Evolutionary conservation across 1,140 invertebrate species (phyloP), one percentile per base, ranked within the genome.

Genomic region (Trichogramma pretiosum): DNA sequence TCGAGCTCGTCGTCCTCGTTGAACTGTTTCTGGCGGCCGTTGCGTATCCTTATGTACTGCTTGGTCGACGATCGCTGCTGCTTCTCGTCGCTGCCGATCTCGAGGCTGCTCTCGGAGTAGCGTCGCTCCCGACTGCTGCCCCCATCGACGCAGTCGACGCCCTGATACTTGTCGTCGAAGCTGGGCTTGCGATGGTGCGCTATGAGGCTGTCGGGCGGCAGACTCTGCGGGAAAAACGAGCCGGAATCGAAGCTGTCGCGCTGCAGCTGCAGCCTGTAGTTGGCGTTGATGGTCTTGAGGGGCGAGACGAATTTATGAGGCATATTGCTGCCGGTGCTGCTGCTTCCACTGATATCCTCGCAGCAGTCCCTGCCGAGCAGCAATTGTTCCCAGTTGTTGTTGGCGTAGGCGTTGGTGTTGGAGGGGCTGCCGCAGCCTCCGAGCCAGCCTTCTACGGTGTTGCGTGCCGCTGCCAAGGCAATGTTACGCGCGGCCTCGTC

Each of bases 401-500:
- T 18, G 2, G n/a, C n/a, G n/a, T n/a, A 11, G 7, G 26, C n/a
- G 21, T 48, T 41, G 18, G 2, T 16, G 16, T 36, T 48, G 26
- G 69, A 72, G n/a, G 73, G 70, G 57, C 65, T 75, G 18, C 67
- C 72, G 42, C 74, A 70, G 19, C 73, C 73, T 14, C 75, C 74
- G 47, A 78, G 60, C 76, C 76, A 78, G 38, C 73, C 72, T 56
- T 76, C 74, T 40, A 78, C 74, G 21, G 74, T 76, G 41, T 67
- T 75, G 49, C 73, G 71, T 24, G 75, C 76, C 9, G 66, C 69
- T 21, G 74, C 74, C 54, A 78, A 55, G 9, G 74, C 75, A 37
- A 76, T 65, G 57, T 76, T 73, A 35, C 75, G 67, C 11, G 74
- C 72, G 39, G 70, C 58, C 42, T 70, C 74, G 58, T 76, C 73